Evolutionary conservation across 2,797 vertebrate genomes (phyloP).

Genomic region (Pangasius macronema): DNA sequence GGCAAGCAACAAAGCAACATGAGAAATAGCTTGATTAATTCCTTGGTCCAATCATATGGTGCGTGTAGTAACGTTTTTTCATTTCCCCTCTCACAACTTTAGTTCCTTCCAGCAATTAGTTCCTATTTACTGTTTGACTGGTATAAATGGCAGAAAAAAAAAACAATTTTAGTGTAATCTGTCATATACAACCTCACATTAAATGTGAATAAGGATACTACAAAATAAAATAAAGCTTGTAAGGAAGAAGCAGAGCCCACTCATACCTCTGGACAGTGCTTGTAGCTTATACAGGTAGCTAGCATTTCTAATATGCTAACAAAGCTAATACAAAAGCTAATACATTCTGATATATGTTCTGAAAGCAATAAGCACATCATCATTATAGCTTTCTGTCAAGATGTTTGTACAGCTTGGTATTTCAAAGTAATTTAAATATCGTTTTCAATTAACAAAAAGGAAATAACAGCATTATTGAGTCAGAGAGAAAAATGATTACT

Average conservation of each 20-base stretch:
- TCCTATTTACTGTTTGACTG: not conserved
- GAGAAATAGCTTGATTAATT: not conserved
- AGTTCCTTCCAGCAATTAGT: not conserved
- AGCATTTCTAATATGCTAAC: not conserved
- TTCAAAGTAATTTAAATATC: not conserved
- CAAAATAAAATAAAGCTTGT: not conserved
- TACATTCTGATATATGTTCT: not conserved
- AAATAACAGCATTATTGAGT: not conserved
- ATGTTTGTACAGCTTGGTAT: not conserved
- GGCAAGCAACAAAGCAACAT: not conserved
- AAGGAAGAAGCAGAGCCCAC: not conserved
- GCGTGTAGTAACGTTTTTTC: not conserved
- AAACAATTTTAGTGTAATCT: not conserved
- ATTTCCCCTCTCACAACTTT: not conserved
- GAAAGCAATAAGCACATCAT: not conserved
- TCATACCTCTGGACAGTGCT: not conserved
- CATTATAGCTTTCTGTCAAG: not conserved
- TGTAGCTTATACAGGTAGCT: not conserved
- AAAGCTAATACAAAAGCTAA: conserved; percentile 1
- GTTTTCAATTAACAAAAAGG: not conserved
- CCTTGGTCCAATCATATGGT: not conserved
- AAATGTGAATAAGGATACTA: not conserved
- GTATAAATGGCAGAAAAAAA: not conserved
- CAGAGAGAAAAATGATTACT: not conserved
- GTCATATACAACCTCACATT: not conserved